These are phyloP conservation scores for Spodoptera picta DNA, from an alignment of 2,888 invertebrate genomes.

Conservation along the genomic window DNA sequence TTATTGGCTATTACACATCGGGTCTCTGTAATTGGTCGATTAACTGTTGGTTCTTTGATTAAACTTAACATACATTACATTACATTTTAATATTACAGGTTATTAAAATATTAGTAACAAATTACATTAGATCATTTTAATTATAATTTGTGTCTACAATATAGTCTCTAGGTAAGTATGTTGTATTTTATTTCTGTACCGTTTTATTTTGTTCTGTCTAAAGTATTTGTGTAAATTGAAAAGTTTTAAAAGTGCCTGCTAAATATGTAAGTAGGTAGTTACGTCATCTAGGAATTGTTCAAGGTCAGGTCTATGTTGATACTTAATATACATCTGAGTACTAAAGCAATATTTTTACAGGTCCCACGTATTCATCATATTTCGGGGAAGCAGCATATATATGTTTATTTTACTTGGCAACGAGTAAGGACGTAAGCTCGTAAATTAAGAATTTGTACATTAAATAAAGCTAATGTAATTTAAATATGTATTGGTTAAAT, in stretches of 20 bases:
- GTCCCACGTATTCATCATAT: background rate
- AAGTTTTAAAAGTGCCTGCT: background rate
- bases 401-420: background rate
- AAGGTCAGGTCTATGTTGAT: constrained; percentile 9
- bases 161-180: no score
- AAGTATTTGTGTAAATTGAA: background rate
- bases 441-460: background rate
- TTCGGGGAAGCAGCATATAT: constrained; percentile 10
- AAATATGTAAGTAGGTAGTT: constrained; percentile 1
- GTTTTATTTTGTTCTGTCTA: background rate
- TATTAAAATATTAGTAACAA: constrained; percentile 18
- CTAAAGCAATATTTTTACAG: constrained; percentile 9
- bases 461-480: no score
- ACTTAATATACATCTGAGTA: background rate
- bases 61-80: constrained; percentile 53
- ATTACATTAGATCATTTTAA: no score
- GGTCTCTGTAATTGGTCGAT: constrained; percentile 72
- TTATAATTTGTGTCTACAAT: no score
- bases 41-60: constrained; percentile 59
- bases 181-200: no score
- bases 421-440: background rate
- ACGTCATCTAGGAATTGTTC: constrained; percentile 9
- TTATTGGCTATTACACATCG: constrained; percentile 73
- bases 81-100: constrained; percentile 35
- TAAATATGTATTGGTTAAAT: no score